A percentile compares a stretch with the other conserved stretches of the same genome.
These are phyloP conservation scores for Xyliphius kryptos DNA, from an alignment of 2,113 vertebrate genomes.

Conservation along the genomic window DNA sequence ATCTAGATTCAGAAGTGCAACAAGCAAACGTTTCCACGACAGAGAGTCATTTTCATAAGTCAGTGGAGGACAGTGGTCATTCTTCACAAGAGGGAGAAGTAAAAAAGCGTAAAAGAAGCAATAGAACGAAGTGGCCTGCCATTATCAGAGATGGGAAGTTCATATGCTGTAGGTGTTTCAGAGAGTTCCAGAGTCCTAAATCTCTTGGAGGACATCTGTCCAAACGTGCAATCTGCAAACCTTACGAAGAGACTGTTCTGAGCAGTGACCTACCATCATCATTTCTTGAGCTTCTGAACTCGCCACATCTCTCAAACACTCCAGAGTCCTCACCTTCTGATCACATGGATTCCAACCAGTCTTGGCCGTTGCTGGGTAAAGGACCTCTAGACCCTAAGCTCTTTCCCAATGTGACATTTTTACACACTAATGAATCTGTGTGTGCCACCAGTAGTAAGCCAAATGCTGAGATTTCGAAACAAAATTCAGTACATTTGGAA, in stretches of 20 bases:
- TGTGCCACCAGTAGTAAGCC: slow-evolving; percentile 59
- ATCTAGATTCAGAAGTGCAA: slow-evolving; percentile 56
- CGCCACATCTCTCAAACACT: slow-evolving; percentile 67
- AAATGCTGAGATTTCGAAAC: slow-evolving; percentile 75
- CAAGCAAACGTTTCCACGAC: slow-evolving; percentile 23
- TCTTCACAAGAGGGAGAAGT: slow-evolving; percentile 53
- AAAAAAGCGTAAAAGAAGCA: slow-evolving; percentile 72
- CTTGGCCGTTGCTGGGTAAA: slow-evolving; percentile 65
- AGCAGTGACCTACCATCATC: slow-evolving; percentile 74
- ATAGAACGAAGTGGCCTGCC: slow-evolving; percentile 87
- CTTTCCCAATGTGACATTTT: slow-evolving; percentile 64
- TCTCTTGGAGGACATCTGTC: slow-evolving; percentile 95
- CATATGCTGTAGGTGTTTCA: slow-evolving; percentile 86
- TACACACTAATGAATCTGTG: slow-evolving; percentile 56
- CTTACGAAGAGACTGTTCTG: slow-evolving; percentile 77
- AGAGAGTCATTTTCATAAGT: slow-evolving; percentile 4
- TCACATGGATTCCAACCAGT: slow-evolving; percentile 62
- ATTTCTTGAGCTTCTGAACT: slow-evolving; percentile 84
- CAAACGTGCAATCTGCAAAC: slow-evolving; percentile 82
- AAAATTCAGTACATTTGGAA: slow-evolving; percentile 72
- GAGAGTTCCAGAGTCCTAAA: slow-evolving; percentile 83
- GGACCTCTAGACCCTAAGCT: slow-evolving; percentile 59
- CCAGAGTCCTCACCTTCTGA: slow-evolving; percentile 61
- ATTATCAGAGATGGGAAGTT: slow-evolving; percentile 90
- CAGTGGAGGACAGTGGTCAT: slow-evolving; percentile 30